Conservation (phyloP, 2,797 vertebrate species). For the Argentina silus region DNA sequence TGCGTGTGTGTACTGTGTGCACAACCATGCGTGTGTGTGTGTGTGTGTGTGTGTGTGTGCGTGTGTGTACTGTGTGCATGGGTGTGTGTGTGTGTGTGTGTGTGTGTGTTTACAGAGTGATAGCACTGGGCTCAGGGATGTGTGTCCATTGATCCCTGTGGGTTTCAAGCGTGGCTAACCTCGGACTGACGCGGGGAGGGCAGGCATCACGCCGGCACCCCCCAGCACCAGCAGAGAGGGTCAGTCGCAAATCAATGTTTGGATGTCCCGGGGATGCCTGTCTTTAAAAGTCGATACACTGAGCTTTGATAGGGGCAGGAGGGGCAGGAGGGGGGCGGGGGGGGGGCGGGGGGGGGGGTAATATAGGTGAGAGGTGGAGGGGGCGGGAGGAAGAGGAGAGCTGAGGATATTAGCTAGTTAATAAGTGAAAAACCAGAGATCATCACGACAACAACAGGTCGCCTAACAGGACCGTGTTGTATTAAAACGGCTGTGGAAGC, state of each 20-base stretch:
- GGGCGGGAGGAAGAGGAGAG: constrained; percentile 33
- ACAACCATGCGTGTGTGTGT: not conserved
- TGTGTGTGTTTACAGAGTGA: constrained; percentile 61
- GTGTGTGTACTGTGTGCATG: constrained; percentile 28
- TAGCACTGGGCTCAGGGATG: constrained; percentile 75
- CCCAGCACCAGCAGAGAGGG: constrained; percentile 71
- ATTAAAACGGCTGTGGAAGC: too few relatives aligned
- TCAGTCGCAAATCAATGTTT: constrained; percentile 85
- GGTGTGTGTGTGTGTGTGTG: constrained; percentile 20
- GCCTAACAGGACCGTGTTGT: too few relatives aligned
- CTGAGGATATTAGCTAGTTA: constrained; percentile 8
- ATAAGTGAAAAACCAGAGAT: not conserved
- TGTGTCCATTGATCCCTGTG: constrained; percentile 84
- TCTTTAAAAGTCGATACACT: constrained; percentile 81
- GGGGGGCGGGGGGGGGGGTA: constrained; percentile 54
- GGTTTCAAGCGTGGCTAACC: constrained; percentile 79
- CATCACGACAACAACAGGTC: too few relatives aligned
- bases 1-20: not conserved
- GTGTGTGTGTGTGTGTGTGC: constrained; percentile 27
- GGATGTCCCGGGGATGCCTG: constrained; percentile 80
- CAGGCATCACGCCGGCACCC: constrained; percentile 72
- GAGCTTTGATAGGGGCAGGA: constrained; percentile 67
- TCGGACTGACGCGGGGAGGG: constrained; percentile 63
- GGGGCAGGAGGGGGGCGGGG: constrained; percentile 49
- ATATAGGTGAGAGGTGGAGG: constrained; percentile 68